Conservation (phyloP, 2,113 vertebrate species). For the Triplophysa siluroides region DNA sequence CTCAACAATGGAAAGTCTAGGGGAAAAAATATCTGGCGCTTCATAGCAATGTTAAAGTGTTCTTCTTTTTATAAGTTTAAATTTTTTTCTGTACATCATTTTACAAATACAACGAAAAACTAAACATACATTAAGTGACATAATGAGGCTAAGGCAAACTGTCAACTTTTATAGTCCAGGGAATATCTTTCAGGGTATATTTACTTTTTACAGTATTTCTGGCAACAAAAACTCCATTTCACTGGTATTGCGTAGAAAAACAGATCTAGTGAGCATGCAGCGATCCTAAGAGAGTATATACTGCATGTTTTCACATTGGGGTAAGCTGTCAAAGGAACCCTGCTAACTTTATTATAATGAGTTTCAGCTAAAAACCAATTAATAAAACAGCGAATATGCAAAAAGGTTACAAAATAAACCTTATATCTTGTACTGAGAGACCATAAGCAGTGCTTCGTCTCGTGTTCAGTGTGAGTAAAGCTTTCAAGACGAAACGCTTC, state of each 20-base stretch:
- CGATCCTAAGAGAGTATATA: not conserved
- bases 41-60: not conserved
- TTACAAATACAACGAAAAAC: constrained; percentile 8
- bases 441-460: not conserved
- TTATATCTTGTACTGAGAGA: no score
- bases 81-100: constrained; percentile 60
- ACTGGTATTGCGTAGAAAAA: not conserved
- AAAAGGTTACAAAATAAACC: no score
- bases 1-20: constrained; percentile 24
- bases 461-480: not conserved
- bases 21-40: constrained; percentile 25
- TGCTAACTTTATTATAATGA: not conserved
- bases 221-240: not conserved
- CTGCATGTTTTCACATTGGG: not conserved
- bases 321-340: not conserved
- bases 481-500: constrained; percentile 22
- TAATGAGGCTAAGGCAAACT: not conserved
- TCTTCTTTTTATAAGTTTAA: constrained; percentile 15
- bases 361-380: no score
- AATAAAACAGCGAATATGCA: no score
- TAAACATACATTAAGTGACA: no score
- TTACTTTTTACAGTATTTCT: not conserved
- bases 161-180: not conserved
- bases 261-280: not conserved
- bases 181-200: not conserved